These are phyloP conservation scores for Battus philenor DNA, from an alignment of 1,140 invertebrate genomes.

Conservation along the genomic window DNA sequence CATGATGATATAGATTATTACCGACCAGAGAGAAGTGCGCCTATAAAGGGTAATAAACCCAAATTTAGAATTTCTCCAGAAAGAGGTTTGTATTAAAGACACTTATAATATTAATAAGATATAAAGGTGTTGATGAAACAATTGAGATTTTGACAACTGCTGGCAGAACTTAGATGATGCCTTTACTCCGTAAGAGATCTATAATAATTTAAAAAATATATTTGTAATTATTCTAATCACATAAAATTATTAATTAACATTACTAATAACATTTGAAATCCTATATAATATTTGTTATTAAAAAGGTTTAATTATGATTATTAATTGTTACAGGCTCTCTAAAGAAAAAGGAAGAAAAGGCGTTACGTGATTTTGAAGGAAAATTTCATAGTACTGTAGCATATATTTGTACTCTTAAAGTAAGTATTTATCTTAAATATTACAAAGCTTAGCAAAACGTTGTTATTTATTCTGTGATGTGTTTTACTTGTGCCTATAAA, in stretches of 20 bases:
- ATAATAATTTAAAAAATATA: background rate
- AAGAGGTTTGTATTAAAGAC: conserved; percentile 28
- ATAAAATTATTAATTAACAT: too few relatives aligned
- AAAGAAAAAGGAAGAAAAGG: conserved; percentile 45
- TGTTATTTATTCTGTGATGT: too few relatives aligned
- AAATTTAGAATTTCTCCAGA: conserved; percentile 27
- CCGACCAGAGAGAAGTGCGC: conserved; percentile 19
- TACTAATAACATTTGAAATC: too few relatives aligned
- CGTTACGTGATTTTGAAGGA: conserved; percentile 39
- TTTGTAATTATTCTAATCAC: background rate
- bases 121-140: too few relatives aligned
- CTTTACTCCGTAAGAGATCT: too few relatives aligned
- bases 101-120: background rate
- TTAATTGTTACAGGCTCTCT: conserved; percentile 27
- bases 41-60: conserved; percentile 16
- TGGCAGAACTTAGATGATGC: too few relatives aligned
- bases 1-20: conserved; percentile 67
- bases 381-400: conserved; percentile 42
- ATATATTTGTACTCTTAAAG: conserved; percentile 62
- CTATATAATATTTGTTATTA: too few relatives aligned
- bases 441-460: too few relatives aligned
- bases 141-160: too few relatives aligned
- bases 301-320: too few relatives aligned
- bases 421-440: conserved; percentile 26
- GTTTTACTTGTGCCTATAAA: too few relatives aligned